Evolutionary conservation across 2,888 invertebrate genomes (phyloP), one percentile per base, ranked within the genome.

Genomic region (Eubasilissa splendida): DNA sequence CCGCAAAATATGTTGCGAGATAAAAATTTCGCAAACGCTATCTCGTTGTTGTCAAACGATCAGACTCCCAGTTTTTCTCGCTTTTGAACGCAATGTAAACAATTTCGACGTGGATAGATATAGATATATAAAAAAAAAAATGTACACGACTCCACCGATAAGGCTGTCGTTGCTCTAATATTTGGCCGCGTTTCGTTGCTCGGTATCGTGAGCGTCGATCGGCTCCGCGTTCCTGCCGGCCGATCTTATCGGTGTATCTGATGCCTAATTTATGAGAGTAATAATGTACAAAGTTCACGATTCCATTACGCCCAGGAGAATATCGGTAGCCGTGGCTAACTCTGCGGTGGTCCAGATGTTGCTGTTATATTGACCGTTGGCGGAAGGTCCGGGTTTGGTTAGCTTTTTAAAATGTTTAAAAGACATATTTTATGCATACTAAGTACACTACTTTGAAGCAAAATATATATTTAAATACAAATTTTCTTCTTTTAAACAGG

Each of bases 141-240:
- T 11, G 56, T 11, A 53, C 56, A 22, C 71, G 53, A 54, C 31
- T 71, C 42, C 2, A 56, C 56, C 56, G 71, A 71, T 71, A 71
- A 71, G 71, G 54, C 22, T 71, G 8, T 71, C 56, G 71, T 56
- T 56, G 71, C 71, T 33, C n/a, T 31, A 71, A 71, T 71, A 56
- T 71, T 71, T 54, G 71, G 56, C 71, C 71, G 71, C 71, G 56
- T 56, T 71, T 31, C 31, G 56, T 31, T 56, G 56, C 22, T 56
- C 56, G 54, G 71, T 4, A 71, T 71, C 71, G 71, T 12, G 12
- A 33, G 7, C 53, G 56, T 71, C 71, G 56, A 71, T 71, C 71
- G 54, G 71, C 56, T 56, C 71, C 33, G 56, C 54, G 71, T 54
- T 71, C 71, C 33, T 54, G 71, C 42, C 42, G n/a, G 12, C 9